phyloP scores from a whole-genome alignment of 1,140 invertebrate species.

The Euwallacea similis region DNA sequence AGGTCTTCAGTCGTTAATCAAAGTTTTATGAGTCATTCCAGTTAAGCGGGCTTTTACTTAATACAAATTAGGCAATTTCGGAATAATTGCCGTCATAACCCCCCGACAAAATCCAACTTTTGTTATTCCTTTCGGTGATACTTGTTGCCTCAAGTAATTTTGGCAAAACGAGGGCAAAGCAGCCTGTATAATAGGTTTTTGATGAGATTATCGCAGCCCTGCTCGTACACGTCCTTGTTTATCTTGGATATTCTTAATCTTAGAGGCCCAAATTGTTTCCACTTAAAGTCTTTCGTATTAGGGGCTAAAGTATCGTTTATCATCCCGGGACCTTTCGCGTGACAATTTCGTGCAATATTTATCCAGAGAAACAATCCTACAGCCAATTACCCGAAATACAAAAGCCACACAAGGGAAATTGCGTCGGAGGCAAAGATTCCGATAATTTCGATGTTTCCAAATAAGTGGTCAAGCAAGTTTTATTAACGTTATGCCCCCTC shows the following conservation, averaged over 20 bases:
- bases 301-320: conserved; percentile 9
- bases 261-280: conserved; percentile 24
- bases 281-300: conserved; percentile 18
- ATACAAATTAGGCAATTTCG: neutral
- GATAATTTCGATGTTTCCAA: neutral
- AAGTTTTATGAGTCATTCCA: conserved; percentile 1
- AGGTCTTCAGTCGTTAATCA: neutral
- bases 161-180: conserved; percentile 16
- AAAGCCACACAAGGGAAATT: neutral
- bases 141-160: conserved; percentile 26
- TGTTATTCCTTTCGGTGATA: conserved; percentile 21
- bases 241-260: conserved; percentile 29
- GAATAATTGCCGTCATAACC: conserved; percentile 1
- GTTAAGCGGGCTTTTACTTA: neutral
- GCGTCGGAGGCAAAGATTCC: neutral
- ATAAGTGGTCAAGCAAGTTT: neutral
- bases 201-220: conserved; percentile 30
- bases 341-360: neutral
- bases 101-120: conserved; percentile 19
- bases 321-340: neutral
- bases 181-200: conserved; percentile 31
- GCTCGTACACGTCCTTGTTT: conserved; percentile 18
- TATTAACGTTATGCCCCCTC: neutral
- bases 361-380: neutral
- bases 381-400: neutral